Evolutionary conservation across 2,888 invertebrate species (phyloP).

Genomic region (Choreutis nemorana): DNA sequence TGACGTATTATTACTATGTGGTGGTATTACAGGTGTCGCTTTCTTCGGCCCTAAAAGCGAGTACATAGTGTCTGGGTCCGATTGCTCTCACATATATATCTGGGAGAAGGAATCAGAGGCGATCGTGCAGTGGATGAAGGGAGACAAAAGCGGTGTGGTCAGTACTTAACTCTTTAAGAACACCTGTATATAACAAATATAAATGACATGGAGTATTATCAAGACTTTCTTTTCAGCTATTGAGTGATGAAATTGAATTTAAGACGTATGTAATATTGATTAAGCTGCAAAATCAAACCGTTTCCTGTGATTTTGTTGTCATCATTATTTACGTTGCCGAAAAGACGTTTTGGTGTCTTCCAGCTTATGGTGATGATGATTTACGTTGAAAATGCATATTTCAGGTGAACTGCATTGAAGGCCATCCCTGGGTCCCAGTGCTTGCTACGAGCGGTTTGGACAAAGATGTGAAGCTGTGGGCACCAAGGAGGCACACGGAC

Average conservation of each 20-base stretch:
- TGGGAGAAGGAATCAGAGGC: constrained; percentile 91
- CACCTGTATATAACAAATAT: too few relatives aligned
- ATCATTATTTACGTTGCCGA: neutral
- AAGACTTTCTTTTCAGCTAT: too few relatives aligned
- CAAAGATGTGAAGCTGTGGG: constrained; percentile 92
- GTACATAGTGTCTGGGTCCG: constrained; percentile 92
- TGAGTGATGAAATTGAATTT: too few relatives aligned
- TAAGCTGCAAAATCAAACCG: too few relatives aligned
- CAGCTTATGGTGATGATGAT: too few relatives aligned
- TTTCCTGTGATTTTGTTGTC: too few relatives aligned
- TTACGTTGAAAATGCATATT: constrained; percentile 12
- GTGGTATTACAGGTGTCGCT: too few relatives aligned
- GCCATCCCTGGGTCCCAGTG: constrained; percentile 87
- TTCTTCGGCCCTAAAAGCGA: constrained; percentile 93
- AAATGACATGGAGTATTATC: too few relatives aligned
- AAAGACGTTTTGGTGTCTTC: neutral
- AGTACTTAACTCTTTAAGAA: constrained; percentile 35
- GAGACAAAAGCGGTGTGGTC: constrained; percentile 85
- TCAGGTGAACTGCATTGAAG: constrained; percentile 90
- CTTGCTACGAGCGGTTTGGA: constrained; percentile 93
- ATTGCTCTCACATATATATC: constrained; percentile 86
- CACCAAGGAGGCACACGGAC: constrained; percentile 72
- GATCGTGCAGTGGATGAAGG: constrained; percentile 88
- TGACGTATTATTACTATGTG: too few relatives aligned
- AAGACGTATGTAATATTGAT: too few relatives aligned